Evolutionary conservation across 2,113 vertebrate genomes (phyloP).

Genomic region (Cyanocitta stelleri): DNA sequence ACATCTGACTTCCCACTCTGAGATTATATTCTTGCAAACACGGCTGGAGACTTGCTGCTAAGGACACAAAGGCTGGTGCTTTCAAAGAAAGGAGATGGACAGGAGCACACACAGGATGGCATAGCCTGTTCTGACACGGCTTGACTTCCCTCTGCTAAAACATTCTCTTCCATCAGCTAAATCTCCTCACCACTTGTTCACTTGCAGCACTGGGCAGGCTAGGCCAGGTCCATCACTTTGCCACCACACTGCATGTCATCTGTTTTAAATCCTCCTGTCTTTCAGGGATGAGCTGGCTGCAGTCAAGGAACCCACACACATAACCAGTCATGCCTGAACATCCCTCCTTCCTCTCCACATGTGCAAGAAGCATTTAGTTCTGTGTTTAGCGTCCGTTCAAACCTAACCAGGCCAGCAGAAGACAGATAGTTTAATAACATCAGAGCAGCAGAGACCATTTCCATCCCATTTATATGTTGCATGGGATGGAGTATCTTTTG

Average conservation of each 20-base stretch:
- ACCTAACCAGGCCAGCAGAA: neutral
- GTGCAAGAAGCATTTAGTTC: neutral
- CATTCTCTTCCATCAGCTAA: neutral
- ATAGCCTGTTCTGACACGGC: neutral
- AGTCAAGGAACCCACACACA: neutral
- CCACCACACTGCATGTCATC: neutral
- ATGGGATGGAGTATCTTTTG: neutral
- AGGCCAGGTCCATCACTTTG: neutral
- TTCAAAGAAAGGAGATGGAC: neutral
- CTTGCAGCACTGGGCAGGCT: neutral
- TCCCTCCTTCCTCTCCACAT: neutral
- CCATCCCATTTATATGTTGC: neutral
- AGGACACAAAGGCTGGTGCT: neutral
- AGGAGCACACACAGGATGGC: neutral
- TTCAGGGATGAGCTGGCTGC: neutral
- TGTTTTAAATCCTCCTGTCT: neutral
- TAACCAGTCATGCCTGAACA: neutral
- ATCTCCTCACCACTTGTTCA: neutral
- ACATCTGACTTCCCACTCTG: neutral
- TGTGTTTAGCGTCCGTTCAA: neutral
- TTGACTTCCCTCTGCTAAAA: neutral
- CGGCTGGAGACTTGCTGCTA: neutral
- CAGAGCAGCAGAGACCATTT: neutral
- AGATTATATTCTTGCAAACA: neutral
- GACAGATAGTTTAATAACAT: slow-evolving; percentile 1